Evolutionary conservation across 2,888 invertebrate species (phyloP), one percentile per base, ranked within the genome.

Genomic region (Polietes domitor): DNA sequence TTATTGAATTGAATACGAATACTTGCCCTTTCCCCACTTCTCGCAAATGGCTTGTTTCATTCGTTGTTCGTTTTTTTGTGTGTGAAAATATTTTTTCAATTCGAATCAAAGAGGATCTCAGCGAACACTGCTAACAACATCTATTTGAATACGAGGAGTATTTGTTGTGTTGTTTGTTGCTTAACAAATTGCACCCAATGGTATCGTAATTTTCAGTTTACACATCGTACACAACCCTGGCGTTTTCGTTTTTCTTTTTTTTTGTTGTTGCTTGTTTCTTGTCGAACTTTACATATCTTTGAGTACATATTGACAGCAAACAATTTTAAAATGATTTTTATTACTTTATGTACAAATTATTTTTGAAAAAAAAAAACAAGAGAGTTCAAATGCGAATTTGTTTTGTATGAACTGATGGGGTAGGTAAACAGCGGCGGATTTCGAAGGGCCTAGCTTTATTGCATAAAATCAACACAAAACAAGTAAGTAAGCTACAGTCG

Each of bases 151-250:
- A 28, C 61, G 26, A 58, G 55, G 26, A 24, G 21, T 68, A 68
- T 68, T 68, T 68, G 43, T 68, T 68, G 58, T 26, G n/a, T 50
- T 32, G 32, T 47, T 24, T 24, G 41, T 15, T 15, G 41, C 68
- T 41, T 68, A 43, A 68, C 68, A 71, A 73, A 83, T 74, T 73
- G 73, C 24, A 77, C 76, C 83, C 79, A 70, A 12, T 63, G 77
- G 79, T 77, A 75, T 76, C 75, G 72, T 63, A 50, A 65, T 70
- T 61, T 76, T 74, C 28, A 72, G 53, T 78, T 65, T 47, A 55
- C 24, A 73, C 43, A 24, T 68, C 21, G 58, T 47, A 55, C 24
- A 73, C 43, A 24, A 43, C 21, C 4, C 12, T 26, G 37, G 12
- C 24, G 24, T 63, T 63, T 63, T 19, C 7, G 19, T 28, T 3